A percentile compares a stretch with the other conserved stretches of the same genome.
phyloP scores from a whole-genome alignment of 2,797 vertebrate genomes.

The Syngnathus rostellatus region DNA sequence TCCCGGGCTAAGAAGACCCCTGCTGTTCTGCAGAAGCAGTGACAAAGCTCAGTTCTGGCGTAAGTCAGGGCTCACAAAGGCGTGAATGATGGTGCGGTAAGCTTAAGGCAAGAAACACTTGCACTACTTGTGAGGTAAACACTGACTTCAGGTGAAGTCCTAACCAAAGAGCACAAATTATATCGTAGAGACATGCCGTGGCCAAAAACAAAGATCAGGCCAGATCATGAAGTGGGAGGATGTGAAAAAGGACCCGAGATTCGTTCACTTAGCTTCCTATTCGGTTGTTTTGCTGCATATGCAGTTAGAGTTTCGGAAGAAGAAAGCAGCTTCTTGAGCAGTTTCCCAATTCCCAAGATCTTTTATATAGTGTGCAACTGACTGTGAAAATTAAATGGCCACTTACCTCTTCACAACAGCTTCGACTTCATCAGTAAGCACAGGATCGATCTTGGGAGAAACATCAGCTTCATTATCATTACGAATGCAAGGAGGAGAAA shows the following conservation, averaged over 20 bases:
- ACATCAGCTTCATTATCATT: slow-evolving; percentile 19
- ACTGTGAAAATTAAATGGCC: slow-evolving; percentile 7
- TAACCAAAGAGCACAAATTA: slow-evolving; percentile 20
- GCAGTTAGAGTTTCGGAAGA: slow-evolving; percentile 17
- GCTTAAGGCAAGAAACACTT: slow-evolving; percentile 30
- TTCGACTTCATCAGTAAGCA: slow-evolving; percentile 75
- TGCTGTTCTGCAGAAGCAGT: slow-evolving; percentile 60
- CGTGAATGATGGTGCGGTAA: slow-evolving; percentile 57
- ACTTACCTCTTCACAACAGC: slow-evolving; percentile 72
- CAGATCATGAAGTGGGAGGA: slow-evolving; percentile 19
- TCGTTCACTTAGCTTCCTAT: slow-evolving; percentile 24
- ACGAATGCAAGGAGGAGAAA: slow-evolving; percentile 28
- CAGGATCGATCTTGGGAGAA: slow-evolving; percentile 76
- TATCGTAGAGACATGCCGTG: slow-evolving; percentile 24
- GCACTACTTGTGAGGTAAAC: slow-evolving; percentile 30
- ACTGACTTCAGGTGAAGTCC: slow-evolving; percentile 34
- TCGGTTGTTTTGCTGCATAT: neutral
- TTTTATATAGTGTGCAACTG: slow-evolving; percentile 7
- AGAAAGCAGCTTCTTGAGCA: slow-evolving; percentile 5
- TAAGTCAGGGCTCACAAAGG: slow-evolving; percentile 48
- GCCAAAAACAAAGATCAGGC: slow-evolving; percentile 28
- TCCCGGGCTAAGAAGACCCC: slow-evolving; percentile 80
- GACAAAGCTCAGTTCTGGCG: slow-evolving; percentile 38
- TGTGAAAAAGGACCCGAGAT: slow-evolving; percentile 12
- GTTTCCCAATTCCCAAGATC: slow-evolving; percentile 15